Base-by-base conservation (phyloP, 92 coral and sea anemone species). In the Phenganax stokvisi region DNA sequence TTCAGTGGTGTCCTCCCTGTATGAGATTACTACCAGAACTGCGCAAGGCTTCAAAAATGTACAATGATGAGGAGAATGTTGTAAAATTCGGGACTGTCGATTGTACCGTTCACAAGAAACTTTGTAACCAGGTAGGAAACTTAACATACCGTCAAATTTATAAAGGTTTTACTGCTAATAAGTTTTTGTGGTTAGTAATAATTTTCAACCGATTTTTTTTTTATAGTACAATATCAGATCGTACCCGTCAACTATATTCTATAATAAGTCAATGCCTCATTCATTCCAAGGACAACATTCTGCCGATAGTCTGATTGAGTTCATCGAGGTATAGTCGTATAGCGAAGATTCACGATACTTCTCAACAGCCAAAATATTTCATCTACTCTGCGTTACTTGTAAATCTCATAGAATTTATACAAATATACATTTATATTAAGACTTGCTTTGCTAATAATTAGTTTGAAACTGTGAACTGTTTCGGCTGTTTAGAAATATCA, bases 1-100 rank as follows among this genome's bases (percentile, higher is more conserved):
- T 75, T 9, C 79, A 96, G 99, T 96, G 99, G 99, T 96, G 99
- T 52, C 99, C 99, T 0, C 99, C 99, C 0, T 96, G 99, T 28
- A 96, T 96, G 97, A 89, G 88, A 15, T 78, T 94, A 13, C 79
- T 96, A 15, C 99, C 99, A 13, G 99, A 96, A 71, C 92, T 91
- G 84, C 89, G 99, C n/a, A 96, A 96, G 67, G 99, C 97, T 12
- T 87, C 99, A 8, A 89, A 93, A 16, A 87, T 90, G n/a, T 96
- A 88, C 81, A 31, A 63, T 31, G 74, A 79, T 30, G 87, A 77
- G 12, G 82, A 87, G 9, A 79, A 86, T 25, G 90, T 86, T 74
- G 88, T 96, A 80, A 89, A 97, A 54, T 96, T 96, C 84, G 99
- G 99, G 6, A 96, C 99, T 0, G 99, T 96, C 63, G 99, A 96